Conservation (phyloP, 1,140 invertebrate species). For the Arion vulgaris region DNA sequence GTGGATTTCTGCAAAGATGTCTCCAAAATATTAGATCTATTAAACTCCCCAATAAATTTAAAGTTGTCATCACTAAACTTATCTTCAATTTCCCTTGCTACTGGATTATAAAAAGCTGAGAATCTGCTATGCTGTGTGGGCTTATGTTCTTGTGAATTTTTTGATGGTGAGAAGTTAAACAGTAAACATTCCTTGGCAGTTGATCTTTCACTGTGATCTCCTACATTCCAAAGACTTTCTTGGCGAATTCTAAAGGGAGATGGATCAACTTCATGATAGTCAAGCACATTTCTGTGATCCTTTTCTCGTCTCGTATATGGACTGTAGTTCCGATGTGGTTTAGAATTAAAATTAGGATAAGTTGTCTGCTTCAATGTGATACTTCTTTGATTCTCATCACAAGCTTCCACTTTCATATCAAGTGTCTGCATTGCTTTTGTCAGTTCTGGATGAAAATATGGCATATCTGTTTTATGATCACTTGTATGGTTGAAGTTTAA, state of each 20-base stretch:
- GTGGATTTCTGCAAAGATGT: background rate
- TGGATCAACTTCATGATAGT: background rate
- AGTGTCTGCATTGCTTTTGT: background rate
- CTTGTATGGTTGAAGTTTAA: background rate
- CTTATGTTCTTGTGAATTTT: background rate
- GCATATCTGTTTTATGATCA: background rate
- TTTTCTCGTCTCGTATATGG: background rate
- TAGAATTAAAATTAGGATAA: background rate
- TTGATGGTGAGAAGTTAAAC: background rate
- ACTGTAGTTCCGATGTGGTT: background rate
- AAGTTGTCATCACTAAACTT: background rate
- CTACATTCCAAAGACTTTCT: background rate
- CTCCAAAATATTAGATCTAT: background rate
- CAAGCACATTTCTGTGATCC: background rate
- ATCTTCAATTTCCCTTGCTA: background rate
- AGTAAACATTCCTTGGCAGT: background rate
- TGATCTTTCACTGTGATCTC: background rate
- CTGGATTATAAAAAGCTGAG: background rate
- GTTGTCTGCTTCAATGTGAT: background rate
- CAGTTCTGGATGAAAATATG: background rate
- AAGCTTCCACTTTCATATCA: background rate
- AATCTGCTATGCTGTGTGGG: background rate
- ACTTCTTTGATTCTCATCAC: background rate
- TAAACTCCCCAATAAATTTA: background rate
- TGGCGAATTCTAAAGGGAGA: background rate